A percentile compares a stretch with the other conserved stretches of the same genome.
These are phyloP conservation scores for Brachionus rubens DNA, from an alignment of 1,140 invertebrate genomes.

Conservation along the genomic window DNA sequence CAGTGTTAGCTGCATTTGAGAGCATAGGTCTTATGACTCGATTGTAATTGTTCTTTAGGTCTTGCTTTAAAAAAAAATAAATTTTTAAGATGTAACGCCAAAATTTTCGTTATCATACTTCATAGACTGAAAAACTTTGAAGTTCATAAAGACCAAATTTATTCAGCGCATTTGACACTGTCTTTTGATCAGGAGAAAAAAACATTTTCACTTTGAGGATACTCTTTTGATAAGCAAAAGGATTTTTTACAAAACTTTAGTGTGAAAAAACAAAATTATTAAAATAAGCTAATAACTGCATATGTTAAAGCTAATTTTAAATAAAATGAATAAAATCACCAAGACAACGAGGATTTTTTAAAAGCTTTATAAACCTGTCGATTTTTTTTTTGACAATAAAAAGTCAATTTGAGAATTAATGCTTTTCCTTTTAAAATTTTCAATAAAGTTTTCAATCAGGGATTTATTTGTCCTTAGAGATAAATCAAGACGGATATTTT, in stretches of 20 bases:
- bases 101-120: not conserved
- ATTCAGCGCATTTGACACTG: constrained; percentile 9
- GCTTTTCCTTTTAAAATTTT: too few relatives aligned
- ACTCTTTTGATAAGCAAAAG: too few relatives aligned
- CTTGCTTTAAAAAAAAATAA: constrained; percentile 15
- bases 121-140: constrained; percentile 3
- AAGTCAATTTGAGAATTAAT: too few relatives aligned
- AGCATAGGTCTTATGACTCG: constrained; percentile 22
- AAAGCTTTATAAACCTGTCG: too few relatives aligned
- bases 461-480: too few relatives aligned
- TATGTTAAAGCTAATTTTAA: too few relatives aligned
- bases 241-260: too few relatives aligned
- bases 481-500: too few relatives aligned
- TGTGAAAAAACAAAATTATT: not conserved
- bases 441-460: too few relatives aligned
- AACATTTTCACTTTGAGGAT: constrained; percentile 1
- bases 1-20: not conserved
- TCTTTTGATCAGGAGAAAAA: not conserved
- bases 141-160: constrained; percentile 29
- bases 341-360: too few relatives aligned
- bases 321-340: too few relatives aligned
- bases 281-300: constrained; percentile 21
- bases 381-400: too few relatives aligned
- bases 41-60: not conserved
- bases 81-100: not conserved